Evolutionary conservation across 2,797 vertebrate species (phyloP).

Genomic region (Hydrocynus forskahlii): DNA sequence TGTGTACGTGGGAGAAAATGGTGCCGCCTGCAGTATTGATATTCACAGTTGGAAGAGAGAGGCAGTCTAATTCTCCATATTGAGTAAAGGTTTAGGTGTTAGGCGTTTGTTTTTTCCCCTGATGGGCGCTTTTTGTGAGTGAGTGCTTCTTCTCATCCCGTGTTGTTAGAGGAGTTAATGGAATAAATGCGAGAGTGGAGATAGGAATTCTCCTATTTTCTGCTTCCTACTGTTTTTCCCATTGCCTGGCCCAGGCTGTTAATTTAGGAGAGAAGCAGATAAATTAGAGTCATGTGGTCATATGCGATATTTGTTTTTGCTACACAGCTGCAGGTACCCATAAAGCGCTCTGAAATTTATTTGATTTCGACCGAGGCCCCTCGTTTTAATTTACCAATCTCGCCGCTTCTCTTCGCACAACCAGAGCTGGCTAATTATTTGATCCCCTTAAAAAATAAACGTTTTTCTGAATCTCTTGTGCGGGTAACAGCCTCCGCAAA

Average conservation of each 20-base stretch:
- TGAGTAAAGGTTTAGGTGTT: slow-evolving; percentile 63
- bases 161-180: slow-evolving; percentile 74
- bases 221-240: slow-evolving; percentile 73
- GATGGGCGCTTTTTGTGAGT: slow-evolving; percentile 52
- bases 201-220: slow-evolving; percentile 77
- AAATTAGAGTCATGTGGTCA: slow-evolving; percentile 75
- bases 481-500: slow-evolving; percentile 78
- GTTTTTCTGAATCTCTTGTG: slow-evolving; percentile 67
- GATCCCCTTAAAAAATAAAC: slow-evolving; percentile 80
- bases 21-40: slow-evolving; percentile 51
- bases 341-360: slow-evolving; percentile 69
- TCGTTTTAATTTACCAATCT: slow-evolving; percentile 76
- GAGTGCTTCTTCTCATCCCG: slow-evolving; percentile 63
- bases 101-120: slow-evolving; percentile 53
- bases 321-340: slow-evolving; percentile 73
- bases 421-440: slow-evolving; percentile 78
- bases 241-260: slow-evolving; percentile 64
- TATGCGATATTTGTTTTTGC: slow-evolving; percentile 80
- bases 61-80: slow-evolving; percentile 56
- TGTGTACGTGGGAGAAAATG: slow-evolving; percentile 45
- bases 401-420: slow-evolving; percentile 63
- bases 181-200: slow-evolving; percentile 76
- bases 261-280: slow-evolving; percentile 75
- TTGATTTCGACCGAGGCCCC: slow-evolving; percentile 71
- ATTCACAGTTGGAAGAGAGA: slow-evolving; percentile 53